Percentiles rank a stretch among this genome's conserved stretches.
phyloP scores from a whole-genome alignment of 2,888 invertebrate species.

The Crioceris asparagi region DNA sequence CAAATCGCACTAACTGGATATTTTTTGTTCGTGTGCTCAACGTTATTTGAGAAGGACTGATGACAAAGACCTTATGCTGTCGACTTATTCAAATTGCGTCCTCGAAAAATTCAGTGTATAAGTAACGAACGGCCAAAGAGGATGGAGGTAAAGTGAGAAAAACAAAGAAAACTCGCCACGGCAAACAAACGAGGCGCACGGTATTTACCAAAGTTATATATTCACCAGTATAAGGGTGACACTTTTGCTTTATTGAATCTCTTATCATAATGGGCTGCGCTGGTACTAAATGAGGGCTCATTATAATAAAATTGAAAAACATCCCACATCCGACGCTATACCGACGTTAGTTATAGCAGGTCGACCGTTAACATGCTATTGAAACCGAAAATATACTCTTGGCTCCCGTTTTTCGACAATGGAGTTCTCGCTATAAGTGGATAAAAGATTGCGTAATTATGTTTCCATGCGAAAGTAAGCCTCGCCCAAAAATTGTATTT shows the following conservation, averaged over 20 bases:
- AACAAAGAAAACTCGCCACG: slow-evolving; percentile 15
- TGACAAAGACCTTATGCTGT: slow-evolving; percentile 14
- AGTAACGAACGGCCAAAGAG: slow-evolving; percentile 17
- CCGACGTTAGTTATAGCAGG: neutral
- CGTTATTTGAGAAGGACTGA: no score
- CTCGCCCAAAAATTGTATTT: neutral
- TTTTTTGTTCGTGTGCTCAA: no score
- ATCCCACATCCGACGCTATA: slow-evolving; percentile 20
- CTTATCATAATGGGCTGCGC: slow-evolving; percentile 32
- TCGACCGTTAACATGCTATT: slow-evolving; percentile 2
- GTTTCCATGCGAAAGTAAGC: slow-evolving; percentile 1
- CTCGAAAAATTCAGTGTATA: slow-evolving; percentile 14
- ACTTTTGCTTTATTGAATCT: slow-evolving; percentile 32
- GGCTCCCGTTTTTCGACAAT: neutral
- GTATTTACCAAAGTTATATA: slow-evolving; percentile 25
- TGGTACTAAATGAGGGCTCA: slow-evolving; percentile 31
- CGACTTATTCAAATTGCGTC: slow-evolving; percentile 20
- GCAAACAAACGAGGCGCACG: slow-evolving; percentile 14
- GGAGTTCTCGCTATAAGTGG: neutral
- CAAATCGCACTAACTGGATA: no score
- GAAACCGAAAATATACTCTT: slow-evolving; percentile 2
- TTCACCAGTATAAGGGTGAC: slow-evolving; percentile 21
- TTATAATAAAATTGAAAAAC: slow-evolving; percentile 34
- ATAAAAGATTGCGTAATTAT: slow-evolving; percentile 1
- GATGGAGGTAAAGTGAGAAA: slow-evolving; percentile 14